Evolutionary conservation across 2,797 vertebrate species (phyloP), one percentile per base, ranked within the genome.

Genomic region (Platalea minor): DNA sequence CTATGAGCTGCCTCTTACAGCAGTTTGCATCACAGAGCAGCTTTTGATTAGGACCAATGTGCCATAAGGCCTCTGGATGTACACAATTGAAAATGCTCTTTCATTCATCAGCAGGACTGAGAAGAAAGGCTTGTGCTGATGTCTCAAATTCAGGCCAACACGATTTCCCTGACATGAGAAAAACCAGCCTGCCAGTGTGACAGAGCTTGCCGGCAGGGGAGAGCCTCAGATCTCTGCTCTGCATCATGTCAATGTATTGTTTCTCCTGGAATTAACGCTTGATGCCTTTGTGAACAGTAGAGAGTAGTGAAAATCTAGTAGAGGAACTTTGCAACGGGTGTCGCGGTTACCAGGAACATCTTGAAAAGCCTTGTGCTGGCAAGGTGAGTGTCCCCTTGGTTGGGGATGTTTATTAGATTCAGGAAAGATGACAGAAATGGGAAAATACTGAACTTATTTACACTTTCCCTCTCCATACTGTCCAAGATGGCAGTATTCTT

Each of bases 121-220:
- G 95, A 97, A 97, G 96, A 97, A 97, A 97, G 91, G 76, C 93
- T 97, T 91, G 89, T 91, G 88, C 91, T 96, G 92, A 95, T 95
- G 93, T 93, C 96, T 97, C 86, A 63, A 83, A 96, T 97, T 96
- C 75, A 24, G 92, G 87, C 92, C 1, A n/a, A 95, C 94, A 88
- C 59, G 3, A 93, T 96, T 96, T 97, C 90, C 94, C 95, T 96
- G 95, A 93, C 86, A 46, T 95, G 56, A 89, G 91, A 92, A 93
- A 93, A 94, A 74, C 35, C 91, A 86, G 68, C n/a, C 91, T 95
- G 95, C 63, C 93, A 48, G 78, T 21, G 4, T 75, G 85, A 89
- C n/a, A 20, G 91, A 83, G 68, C 12, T 4, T 56, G 65, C 61
- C 7, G 4, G 87, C 74, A 57, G 70, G 53, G 18, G 46, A 75